Percentiles rank a stretch among this genome's conserved stretches.
These are phyloP conservation scores for Halictus rubicundus DNA, from an alignment of 1,140 invertebrate genomes.

Conservation along the genomic window DNA sequence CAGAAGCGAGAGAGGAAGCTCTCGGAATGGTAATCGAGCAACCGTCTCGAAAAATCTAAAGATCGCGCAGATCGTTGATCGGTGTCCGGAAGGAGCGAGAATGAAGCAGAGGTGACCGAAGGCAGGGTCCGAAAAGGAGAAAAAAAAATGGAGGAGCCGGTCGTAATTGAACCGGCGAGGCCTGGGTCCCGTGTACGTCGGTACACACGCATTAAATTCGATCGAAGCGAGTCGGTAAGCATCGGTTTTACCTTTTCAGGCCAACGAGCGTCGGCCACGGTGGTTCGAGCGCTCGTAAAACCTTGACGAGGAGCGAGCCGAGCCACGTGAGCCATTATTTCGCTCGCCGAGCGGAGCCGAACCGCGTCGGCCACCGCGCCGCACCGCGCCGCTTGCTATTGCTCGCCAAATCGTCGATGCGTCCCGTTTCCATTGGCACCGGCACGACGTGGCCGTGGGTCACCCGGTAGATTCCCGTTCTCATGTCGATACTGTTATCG, in stretches of 20 bases:
- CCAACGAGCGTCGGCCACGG: not conserved
- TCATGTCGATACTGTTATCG: slow-evolving; percentile 61
- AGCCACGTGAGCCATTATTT: slow-evolving; percentile 32
- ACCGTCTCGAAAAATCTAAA: no score
- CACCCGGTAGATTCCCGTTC: slow-evolving; percentile 56
- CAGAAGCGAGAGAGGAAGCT: no score
- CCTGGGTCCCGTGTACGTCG: not conserved
- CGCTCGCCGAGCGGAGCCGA: not conserved
- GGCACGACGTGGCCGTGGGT: slow-evolving; percentile 21
- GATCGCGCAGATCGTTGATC: no score
- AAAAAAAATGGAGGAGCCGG: not conserved
- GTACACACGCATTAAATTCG: not conserved
- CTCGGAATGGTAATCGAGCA: no score
- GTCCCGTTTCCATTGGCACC: no score
- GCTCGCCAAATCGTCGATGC: no score
- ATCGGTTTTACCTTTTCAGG: not conserved
- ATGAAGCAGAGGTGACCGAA: no score
- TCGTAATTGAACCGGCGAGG: not conserved
- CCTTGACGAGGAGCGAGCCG: not conserved
- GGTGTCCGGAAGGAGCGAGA: no score
- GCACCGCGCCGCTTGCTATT: no score
- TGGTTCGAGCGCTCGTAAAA: not conserved
- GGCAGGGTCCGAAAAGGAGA: not conserved
- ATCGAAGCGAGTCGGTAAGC: not conserved
- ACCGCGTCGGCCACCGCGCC: not conserved